phyloP scores from a whole-genome alignment of 2,888 invertebrate species.

The Mallateleia sp. region DNA sequence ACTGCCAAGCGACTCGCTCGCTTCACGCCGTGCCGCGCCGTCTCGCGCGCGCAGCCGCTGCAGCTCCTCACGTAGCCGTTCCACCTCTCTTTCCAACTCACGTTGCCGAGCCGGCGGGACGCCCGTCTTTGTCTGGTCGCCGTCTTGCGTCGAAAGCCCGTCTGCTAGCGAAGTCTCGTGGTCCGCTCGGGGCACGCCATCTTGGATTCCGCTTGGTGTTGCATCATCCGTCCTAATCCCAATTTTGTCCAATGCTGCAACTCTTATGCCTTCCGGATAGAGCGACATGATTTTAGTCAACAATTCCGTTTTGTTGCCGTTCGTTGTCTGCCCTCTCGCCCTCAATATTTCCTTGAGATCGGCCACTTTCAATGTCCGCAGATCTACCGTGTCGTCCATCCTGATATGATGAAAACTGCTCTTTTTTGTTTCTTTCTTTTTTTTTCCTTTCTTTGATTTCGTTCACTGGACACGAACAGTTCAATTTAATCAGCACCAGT shows the following conservation, averaged over 20 bases:
- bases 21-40: background rate
- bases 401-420: too few relatives aligned
- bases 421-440: too few relatives aligned
- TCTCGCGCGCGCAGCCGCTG: constrained; percentile 3
- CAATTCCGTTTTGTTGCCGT: background rate
- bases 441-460: too few relatives aligned
- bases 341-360: background rate
- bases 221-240: background rate
- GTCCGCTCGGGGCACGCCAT: background rate
- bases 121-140: background rate
- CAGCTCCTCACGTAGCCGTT: constrained; percentile 7
- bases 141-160: background rate
- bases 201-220: background rate
- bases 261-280: background rate
- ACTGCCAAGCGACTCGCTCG: background rate
- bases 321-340: background rate
- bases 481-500: too few relatives aligned
- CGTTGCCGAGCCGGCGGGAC: background rate
- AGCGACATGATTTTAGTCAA: background rate
- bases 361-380: background rate
- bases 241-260: background rate
- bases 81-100: constrained; percentile 11
- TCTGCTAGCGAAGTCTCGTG: background rate
- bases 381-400: background rate
- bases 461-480: too few relatives aligned